Base-by-base conservation (phyloP, 2,888 invertebrate genomes). In the Cactoblastis cactorum region DNA sequence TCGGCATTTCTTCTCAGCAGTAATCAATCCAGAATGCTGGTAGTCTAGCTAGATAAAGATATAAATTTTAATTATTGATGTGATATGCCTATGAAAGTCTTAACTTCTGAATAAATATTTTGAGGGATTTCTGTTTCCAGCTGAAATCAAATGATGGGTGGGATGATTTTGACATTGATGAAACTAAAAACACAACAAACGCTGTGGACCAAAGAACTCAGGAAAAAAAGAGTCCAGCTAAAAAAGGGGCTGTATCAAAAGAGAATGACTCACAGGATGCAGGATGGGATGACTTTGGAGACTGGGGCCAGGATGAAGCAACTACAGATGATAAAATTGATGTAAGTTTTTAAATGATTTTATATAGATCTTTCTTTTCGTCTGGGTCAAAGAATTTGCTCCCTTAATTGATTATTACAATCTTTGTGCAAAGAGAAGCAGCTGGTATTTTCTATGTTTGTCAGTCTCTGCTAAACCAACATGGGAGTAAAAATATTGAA, bases 241-340 rank as follows among this genome's bases (percentile, higher is more conserved):
- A 52, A 22, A 48, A 34, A 43, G 52, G 45, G 48, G 41, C 45
- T 24, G 53, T 22, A 9, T 32, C 49, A 33, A 57, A 63, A 49
- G 60, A 58, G 1, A 56, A 37, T 38, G 52, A 71, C 14, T 74
- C 84, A 17, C 66, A 88, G 53, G 79, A 80, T 37, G 82, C 86
- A 0, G 89, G 88, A 0, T 91, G 91, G 91, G 87, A 90, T 70
- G 83, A 90, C 33, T 86, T 91, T 62, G 90, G 80, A 61, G 87
- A 90, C 58, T 89, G 90, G 88, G 89, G 80, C 9, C 69, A 80
- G 14, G 75, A 74, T 55, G 74, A 73, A 35, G 50, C 45, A 0
- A 11, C 6, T 11, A n/a, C 28, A 28, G 28, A 54, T 49, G 52
- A 45, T 32, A 53, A 61, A 54, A 5, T 18, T n/a, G 68, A 69